Evolutionary conservation across 1,140 invertebrate species (phyloP).

Genomic region (Brachionus rubens): DNA sequence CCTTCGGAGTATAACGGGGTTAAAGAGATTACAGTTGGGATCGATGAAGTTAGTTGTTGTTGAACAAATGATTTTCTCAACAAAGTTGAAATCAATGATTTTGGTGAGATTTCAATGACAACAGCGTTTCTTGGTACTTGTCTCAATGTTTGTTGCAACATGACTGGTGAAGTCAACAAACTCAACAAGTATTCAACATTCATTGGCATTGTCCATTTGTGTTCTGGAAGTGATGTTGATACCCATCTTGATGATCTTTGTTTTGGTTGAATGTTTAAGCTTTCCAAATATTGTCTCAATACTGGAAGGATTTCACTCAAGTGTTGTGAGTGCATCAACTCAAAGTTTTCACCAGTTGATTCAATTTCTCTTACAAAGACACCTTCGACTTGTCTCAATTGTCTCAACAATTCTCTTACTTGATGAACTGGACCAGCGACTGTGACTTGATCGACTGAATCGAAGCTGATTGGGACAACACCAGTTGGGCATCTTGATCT

Average conservation of each 20-base stretch:
- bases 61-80: conserved; percentile 71
- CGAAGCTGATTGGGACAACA: conserved; percentile 85
- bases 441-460: conserved; percentile 83
- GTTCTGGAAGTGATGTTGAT: conserved; percentile 83
- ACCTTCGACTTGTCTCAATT: conserved; percentile 31
- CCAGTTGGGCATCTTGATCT: conserved; percentile 69
- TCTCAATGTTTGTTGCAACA: conserved; percentile 79
- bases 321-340: conserved; percentile 79
- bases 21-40: not conserved
- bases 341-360: conserved; percentile 74
- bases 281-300: conserved; percentile 14
- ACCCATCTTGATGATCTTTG: conserved; percentile 78
- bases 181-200: conserved; percentile 91
- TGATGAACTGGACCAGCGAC: conserved; percentile 74
- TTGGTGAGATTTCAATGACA: conserved; percentile 86
- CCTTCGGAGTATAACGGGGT: not conserved
- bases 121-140: conserved; percentile 82
- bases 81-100: conserved; percentile 81
- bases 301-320: not conserved
- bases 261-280: conserved; percentile 59
- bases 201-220: conserved; percentile 71
- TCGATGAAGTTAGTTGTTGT: not conserved
- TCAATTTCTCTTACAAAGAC: conserved; percentile 14
- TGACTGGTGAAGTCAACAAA: conserved; percentile 78
- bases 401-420: conserved; percentile 22